Percentiles rank a stretch among this genome's conserved stretches.
phyloP scores from a whole-genome alignment of 2,797 vertebrate species.

The Spinibarbus caldwelli region DNA sequence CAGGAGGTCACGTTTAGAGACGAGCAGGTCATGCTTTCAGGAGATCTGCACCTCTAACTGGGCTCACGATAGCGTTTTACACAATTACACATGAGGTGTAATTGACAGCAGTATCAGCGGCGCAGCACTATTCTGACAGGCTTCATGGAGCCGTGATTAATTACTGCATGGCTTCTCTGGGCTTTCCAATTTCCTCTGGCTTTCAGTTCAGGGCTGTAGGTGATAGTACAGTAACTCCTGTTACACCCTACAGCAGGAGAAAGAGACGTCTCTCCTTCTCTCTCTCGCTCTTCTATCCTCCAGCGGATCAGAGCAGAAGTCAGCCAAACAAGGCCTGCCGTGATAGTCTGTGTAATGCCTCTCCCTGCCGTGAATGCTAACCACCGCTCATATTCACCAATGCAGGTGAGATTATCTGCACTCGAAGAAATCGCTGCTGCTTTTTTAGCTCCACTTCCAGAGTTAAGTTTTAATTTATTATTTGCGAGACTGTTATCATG shows the following conservation, averaged over 20 bases:
- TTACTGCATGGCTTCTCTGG: slow-evolving; percentile 84
- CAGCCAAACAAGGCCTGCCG: slow-evolving; percentile 67
- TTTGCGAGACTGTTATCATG: slow-evolving; percentile 82
- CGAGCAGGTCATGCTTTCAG: slow-evolving; percentile 30
- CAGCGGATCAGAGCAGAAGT: slow-evolving; percentile 68
- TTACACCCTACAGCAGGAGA: slow-evolving; percentile 70
- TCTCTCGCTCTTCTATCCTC: slow-evolving; percentile 70
- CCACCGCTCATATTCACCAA: slow-evolving; percentile 43
- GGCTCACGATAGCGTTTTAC: slow-evolving; percentile 77
- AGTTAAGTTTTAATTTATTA: slow-evolving; percentile 82
- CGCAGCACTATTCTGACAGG: slow-evolving; percentile 91
- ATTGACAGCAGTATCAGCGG: slow-evolving; percentile 90
- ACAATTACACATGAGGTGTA: slow-evolving; percentile 85
- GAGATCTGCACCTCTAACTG: slow-evolving; percentile 70
- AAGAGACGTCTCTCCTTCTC: slow-evolving; percentile 53
- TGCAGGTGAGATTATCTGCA: slow-evolving; percentile 62
- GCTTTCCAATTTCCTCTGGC: slow-evolving; percentile 90
- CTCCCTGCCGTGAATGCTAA: slow-evolving; percentile 50
- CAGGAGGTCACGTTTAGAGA: slow-evolving; percentile 62
- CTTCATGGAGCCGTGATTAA: slow-evolving; percentile 93
- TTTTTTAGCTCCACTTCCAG: slow-evolving; percentile 58
- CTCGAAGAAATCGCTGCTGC: slow-evolving; percentile 51
- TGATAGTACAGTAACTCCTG: slow-evolving; percentile 82
- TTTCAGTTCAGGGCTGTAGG: slow-evolving; percentile 73
- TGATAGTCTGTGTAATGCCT: slow-evolving; percentile 57